Evolutionary conservation across 2,113 vertebrate species (phyloP).

Genomic region (Vulpes lagopus): DNA sequence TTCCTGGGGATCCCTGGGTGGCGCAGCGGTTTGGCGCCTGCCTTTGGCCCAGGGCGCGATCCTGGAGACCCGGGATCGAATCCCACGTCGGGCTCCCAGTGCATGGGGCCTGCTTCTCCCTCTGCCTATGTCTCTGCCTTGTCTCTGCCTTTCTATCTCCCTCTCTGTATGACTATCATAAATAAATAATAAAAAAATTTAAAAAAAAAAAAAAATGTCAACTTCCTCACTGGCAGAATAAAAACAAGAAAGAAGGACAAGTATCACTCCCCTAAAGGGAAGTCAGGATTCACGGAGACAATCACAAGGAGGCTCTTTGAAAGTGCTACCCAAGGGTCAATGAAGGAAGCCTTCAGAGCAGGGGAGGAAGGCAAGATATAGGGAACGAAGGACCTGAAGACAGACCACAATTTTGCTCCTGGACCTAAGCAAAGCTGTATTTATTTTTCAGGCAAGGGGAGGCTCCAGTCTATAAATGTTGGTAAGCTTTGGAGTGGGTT

Average conservation of each 20-base stretch:
- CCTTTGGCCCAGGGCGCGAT: no score
- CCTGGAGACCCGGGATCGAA: no score
- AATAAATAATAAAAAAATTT: no score
- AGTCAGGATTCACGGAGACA: not conserved
- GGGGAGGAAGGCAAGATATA: not conserved
- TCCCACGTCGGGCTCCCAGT: no score
- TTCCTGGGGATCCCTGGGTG: no score
- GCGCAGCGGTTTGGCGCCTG: no score
- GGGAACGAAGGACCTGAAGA: not conserved
- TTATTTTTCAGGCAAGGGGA: not conserved
- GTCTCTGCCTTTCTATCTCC: no score
- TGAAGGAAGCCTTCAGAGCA: not conserved
- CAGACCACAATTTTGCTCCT: not conserved
- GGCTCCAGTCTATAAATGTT: not conserved
- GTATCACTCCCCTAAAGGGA: not conserved
- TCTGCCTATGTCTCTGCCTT: no score
- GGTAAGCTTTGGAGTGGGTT: not conserved
- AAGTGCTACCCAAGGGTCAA: not conserved
- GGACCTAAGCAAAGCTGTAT: not conserved
- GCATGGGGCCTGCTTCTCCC: no score
- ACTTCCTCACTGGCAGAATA: slow-evolving; percentile 18
- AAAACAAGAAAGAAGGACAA: slow-evolving; percentile 6
- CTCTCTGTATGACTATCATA: no score
- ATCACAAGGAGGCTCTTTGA: not conserved
- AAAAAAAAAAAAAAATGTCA: no score